A percentile compares a stretch with the other conserved stretches of the same genome.
phyloP scores from a whole-genome alignment of 2,888 invertebrate species.

The Harpagoxenus sublaevis region DNA sequence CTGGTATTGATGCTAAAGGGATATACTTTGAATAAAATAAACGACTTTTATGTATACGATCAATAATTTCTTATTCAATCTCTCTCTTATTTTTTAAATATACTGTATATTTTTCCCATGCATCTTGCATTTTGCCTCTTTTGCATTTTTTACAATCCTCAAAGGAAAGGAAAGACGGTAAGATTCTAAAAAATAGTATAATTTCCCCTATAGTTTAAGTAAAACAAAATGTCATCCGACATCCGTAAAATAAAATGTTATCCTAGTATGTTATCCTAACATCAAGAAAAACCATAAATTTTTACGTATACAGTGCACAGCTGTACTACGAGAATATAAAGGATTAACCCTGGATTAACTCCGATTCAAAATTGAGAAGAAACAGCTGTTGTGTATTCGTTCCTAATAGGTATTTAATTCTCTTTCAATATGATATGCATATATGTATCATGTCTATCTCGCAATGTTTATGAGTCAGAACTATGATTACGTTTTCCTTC shows the following conservation, averaged over 20 bases:
- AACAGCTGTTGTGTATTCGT: neutral
- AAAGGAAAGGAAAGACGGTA: neutral
- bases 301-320: neutral
- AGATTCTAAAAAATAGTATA: neutral
- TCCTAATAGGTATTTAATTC: neutral
- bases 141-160: too few species aligned
- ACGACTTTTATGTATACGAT: neutral
- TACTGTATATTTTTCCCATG: too few species aligned
- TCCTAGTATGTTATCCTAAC: neutral
- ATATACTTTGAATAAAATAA: neutral
- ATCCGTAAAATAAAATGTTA: neutral
- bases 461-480: conserved; percentile 11
- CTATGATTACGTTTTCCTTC: conserved; percentile 12
- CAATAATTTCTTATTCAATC: too few species aligned
- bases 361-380: neutral
- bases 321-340: neutral
- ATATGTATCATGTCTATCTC: neutral
- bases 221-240: neutral
- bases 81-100: too few species aligned
- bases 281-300: neutral
- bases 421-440: neutral
- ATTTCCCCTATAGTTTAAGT: neutral
- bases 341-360: neutral
- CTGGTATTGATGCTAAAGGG: neutral
- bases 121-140: too few species aligned